Evolutionary conservation across 2,888 invertebrate genomes (phyloP).

Genomic region (Drosophila koepferae): DNA sequence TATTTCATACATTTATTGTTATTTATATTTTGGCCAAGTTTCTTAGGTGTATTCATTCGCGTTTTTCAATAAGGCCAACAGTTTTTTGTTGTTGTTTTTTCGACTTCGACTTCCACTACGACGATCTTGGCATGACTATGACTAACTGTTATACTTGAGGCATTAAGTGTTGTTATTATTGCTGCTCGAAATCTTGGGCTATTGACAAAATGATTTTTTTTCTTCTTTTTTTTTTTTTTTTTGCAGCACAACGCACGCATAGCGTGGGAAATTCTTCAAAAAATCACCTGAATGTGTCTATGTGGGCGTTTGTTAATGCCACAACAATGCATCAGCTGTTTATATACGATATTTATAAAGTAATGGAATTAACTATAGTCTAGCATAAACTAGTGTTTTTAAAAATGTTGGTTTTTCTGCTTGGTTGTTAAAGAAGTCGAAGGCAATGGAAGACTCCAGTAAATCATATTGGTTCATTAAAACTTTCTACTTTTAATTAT

Average conservation of each 20-base stretch:
- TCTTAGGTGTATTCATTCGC: slow-evolving; percentile 40
- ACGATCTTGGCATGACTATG: slow-evolving; percentile 43
- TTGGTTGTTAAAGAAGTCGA: background rate
- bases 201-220: slow-evolving; percentile 37
- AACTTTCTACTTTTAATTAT: slow-evolving; percentile 11
- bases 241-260: slow-evolving; percentile 50
- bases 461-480: slow-evolving; percentile 3
- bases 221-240: slow-evolving; percentile 3
- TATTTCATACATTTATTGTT: slow-evolving; percentile 6
- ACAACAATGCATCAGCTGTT: slow-evolving; percentile 12
- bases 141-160: slow-evolving; percentile 36
- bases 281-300: slow-evolving; percentile 24
- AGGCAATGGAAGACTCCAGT: background rate
- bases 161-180: slow-evolving; percentile 27
- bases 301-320: slow-evolving; percentile 45
- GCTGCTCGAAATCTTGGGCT: slow-evolving; percentile 30
- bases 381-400: background rate
- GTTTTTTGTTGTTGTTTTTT: slow-evolving; percentile 45
- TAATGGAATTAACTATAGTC: background rate
- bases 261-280: slow-evolving; percentile 36
- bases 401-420: background rate
- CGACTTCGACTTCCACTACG: slow-evolving; percentile 9
- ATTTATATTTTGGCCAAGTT: slow-evolving; percentile 8
- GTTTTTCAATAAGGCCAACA: slow-evolving; percentile 63
- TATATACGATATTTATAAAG: background rate